Evolutionary conservation across 1,140 invertebrate genomes (phyloP).

Genomic region (Lepidotrigona ventralis): DNA sequence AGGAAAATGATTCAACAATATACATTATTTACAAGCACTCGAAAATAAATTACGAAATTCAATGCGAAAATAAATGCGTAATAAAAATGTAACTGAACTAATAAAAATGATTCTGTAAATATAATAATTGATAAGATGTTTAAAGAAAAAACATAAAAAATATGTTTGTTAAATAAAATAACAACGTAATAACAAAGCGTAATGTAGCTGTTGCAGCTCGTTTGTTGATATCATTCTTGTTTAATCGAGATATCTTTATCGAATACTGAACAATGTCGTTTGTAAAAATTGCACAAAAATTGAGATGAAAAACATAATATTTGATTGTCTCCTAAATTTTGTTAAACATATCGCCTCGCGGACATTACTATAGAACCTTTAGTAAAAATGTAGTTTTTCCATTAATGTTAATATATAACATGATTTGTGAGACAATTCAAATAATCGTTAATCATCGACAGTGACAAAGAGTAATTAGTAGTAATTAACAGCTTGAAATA

Average conservation of each 20-base stretch:
- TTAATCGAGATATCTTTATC: neutral
- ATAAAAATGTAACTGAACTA: neutral
- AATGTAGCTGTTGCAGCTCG: neutral
- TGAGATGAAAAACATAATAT: neutral
- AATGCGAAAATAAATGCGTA: neutral
- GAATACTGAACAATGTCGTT: neutral
- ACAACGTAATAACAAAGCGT: neutral
- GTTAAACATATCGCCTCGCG: neutral
- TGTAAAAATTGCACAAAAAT: neutral
- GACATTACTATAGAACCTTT: neutral
- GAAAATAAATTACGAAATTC: neutral
- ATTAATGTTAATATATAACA: slow-evolving; percentile 6
- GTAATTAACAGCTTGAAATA: neutral
- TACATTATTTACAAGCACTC: neutral
- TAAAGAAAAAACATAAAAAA: neutral
- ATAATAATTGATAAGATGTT: neutral
- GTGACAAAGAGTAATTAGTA: neutral
- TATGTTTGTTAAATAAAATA: neutral
- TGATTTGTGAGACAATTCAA: neutral
- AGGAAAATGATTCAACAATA: neutral
- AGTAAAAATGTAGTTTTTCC: neutral
- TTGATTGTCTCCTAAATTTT: slow-evolving; percentile 7
- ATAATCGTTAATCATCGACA: neutral
- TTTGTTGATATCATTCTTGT: neutral
- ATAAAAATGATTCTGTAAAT: neutral